phyloP scores from a whole-genome alignment of 2,888 invertebrate species.

The Limnephilus marmoratus region DNA sequence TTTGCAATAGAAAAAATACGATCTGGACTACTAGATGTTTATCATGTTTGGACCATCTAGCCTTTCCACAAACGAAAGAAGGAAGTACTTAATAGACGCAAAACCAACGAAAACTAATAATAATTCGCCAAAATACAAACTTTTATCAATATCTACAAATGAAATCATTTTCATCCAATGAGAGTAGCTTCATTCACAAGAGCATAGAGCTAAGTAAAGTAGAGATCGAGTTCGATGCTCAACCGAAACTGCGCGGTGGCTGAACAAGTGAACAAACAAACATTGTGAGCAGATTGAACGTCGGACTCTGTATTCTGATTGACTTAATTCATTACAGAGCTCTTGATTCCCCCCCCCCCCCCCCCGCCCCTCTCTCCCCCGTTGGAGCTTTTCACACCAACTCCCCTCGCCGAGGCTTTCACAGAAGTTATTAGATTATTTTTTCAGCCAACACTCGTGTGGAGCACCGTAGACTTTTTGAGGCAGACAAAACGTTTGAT shows the following conservation, averaged over 20 bases:
- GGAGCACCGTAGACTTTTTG: slow-evolving; percentile 4
- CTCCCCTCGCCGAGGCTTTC: not conserved
- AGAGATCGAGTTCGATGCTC: not conserved
- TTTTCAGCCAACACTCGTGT: not conserved
- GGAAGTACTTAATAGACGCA: not conserved
- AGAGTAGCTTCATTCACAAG: not conserved
- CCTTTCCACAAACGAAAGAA: not conserved
- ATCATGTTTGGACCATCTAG: not conserved
- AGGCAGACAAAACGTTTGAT: not conserved
- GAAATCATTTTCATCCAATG: not conserved
- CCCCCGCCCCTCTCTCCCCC: not conserved
- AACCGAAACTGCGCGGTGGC: not conserved
- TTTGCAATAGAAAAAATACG: not conserved
- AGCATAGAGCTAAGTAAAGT: not conserved
- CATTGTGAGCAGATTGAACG: not conserved
- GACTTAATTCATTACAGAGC: slow-evolving; percentile 49
- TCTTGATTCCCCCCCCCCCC: slow-evolving; percentile 21
- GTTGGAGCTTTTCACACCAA: not conserved
- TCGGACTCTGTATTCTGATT: slow-evolving; percentile 22
- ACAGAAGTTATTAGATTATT: slow-evolving; percentile 32
- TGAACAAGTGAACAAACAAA: not conserved
- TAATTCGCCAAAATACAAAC: too few relatives aligned
- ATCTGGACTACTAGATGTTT: not conserved
- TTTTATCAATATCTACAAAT: not conserved
- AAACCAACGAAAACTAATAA: not conserved